phyloP scores from a whole-genome alignment of 2,113 vertebrate genomes.

The Notiomystis cincta region DNA sequence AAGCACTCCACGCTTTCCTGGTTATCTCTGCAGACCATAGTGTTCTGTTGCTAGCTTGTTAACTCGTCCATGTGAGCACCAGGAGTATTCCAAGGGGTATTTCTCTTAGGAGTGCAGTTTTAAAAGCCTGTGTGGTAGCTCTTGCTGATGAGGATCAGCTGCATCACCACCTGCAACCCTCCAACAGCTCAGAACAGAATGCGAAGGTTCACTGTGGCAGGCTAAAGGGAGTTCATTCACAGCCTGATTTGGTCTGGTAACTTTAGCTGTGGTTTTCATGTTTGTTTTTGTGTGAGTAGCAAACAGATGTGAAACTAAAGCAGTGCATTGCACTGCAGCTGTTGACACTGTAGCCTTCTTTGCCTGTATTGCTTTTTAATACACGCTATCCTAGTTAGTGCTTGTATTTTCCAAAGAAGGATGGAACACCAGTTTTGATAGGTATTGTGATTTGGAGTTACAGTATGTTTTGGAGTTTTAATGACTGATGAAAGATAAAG shows the following conservation, averaged over 20 bases:
- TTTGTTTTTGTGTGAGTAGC: background rate
- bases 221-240: background rate
- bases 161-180: background rate
- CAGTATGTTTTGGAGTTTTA: background rate
- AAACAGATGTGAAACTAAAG: background rate
- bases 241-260: background rate
- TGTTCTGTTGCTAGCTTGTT: background rate
- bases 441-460: background rate
- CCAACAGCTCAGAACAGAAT: background rate
- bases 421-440: background rate
- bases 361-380: background rate
- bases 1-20: background rate
- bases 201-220: background rate
- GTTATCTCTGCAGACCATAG: background rate
- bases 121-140: background rate
- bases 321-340: background rate
- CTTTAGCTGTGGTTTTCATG: background rate
- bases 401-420: background rate
- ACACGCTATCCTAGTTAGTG: background rate
- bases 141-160: background rate
- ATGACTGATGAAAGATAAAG: background rate
- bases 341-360: background rate
- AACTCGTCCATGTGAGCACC: background rate
- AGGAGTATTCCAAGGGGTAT: background rate
- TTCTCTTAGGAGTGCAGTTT: background rate